Evolutionary conservation across 1,140 invertebrate species (phyloP), one percentile per base, ranked within the genome.

Genomic region (Drosophila jambulina): DNA sequence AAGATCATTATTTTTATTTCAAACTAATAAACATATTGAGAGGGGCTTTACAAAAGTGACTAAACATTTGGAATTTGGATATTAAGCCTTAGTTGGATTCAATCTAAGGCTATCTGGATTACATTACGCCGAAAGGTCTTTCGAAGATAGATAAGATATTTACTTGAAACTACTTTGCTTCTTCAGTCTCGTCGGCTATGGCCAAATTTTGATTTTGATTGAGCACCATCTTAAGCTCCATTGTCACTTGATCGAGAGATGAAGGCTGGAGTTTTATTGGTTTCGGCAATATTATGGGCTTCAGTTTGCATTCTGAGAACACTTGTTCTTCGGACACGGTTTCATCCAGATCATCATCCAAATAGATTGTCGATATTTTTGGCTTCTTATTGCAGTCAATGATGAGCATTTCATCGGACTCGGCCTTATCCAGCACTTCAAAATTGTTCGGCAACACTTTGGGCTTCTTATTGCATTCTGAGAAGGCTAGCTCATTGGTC

Each of bases 211-310:
- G 46, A 40, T 63, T 42, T 27, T 7, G 23, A 36, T 36, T 12
- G 12, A 36, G 12, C 9, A 34, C 13, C n/a, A 21, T 12, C 27
- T 40, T 36, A 1, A 21, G 9, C 21, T 64, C 59, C 10, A 42
- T 25, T 13, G 4, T 3, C 15, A 17, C 13, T 0, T 23, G 5
- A 8, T 0, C 3, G 3, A 17, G 2, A 1, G 21, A 0, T 2
- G 45, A 3, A 23, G 1, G 13, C 7, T 8, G 13, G 7, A 8
- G 3, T 17, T 15, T 46, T 17, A 17, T 23, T 2, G 67, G 67
- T 23, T 70, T 70, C 8, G 67, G 67, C 29, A 64, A 12, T 12
- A 25, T 53, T 29, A 29, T 9, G 8, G 67, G 67, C 13, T 45
- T 69, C 10, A 42, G 17, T 13, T 49, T 43, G 10, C 46, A 34